These are phyloP conservation scores for Chroicocephalus ridibundus DNA, from an alignment of 2,113 vertebrate genomes.

Conservation along the genomic window DNA sequence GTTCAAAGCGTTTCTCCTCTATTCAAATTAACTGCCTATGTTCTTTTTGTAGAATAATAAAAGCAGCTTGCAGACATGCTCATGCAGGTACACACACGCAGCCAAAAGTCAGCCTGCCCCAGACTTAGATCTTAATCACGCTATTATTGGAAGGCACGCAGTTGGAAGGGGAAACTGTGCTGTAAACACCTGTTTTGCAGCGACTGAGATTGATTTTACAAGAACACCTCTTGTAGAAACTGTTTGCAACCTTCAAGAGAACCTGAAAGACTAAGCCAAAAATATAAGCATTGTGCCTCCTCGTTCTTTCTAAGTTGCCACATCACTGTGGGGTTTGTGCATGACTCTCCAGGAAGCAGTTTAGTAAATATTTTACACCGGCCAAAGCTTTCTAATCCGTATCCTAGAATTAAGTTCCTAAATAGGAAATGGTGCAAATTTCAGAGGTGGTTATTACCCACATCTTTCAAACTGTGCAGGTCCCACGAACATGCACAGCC, in stretches of 20 bases:
- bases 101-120: constrained; percentile 50
- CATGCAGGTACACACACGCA: background rate
- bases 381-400: background rate
- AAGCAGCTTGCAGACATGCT: background rate
- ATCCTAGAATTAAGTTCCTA: background rate
- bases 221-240: background rate
- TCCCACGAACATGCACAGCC: background rate
- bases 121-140: constrained; percentile 34
- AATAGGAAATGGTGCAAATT: background rate
- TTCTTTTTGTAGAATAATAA: background rate
- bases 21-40: background rate
- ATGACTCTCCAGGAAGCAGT: background rate
- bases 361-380: background rate
- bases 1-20: background rate
- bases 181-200: constrained; percentile 44
- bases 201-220: background rate
- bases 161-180: constrained; percentile 21
- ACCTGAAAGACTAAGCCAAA: background rate
- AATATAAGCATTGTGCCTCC: background rate
- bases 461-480: background rate
- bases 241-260: background rate
- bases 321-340: background rate
- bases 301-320: background rate
- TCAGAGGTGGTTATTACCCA: background rate
- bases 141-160: background rate